Conservation (phyloP, 2,888 invertebrate species). For the Caenorhabditis japonica region DNA sequence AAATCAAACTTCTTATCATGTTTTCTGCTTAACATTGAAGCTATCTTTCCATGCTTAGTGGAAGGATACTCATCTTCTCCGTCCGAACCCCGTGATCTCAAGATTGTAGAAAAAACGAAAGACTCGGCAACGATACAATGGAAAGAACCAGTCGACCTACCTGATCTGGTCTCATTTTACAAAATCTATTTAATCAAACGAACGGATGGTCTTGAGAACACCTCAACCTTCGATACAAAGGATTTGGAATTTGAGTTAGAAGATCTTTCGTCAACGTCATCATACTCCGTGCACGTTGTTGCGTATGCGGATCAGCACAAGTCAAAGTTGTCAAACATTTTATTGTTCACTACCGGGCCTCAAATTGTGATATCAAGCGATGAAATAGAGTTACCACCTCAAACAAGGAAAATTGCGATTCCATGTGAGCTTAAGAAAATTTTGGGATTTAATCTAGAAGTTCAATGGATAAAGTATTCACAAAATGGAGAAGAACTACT, state of each 20-base stretch:
- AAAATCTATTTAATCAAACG: conserved; percentile 38
- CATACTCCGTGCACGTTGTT: conserved; percentile 53
- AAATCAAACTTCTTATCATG: conserved; percentile 63
- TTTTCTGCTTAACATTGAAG: conserved; percentile 65
- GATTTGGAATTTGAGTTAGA: conserved; percentile 8
- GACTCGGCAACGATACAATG: conserved; percentile 33
- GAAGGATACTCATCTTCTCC: conserved; percentile 66
- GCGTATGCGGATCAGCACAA: conserved; percentile 34
- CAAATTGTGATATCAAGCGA: conserved; percentile 15
- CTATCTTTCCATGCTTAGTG: conserved; percentile 69
- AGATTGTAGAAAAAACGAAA: conserved; percentile 10
- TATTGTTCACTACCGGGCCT: conserved; percentile 36
- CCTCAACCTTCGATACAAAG: conserved; percentile 25
- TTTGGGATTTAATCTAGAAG: not conserved
- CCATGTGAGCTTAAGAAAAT: conserved; percentile 41
- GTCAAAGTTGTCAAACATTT: conserved; percentile 42
- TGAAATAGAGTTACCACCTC: conserved; percentile 20
- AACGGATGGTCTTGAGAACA: conserved; percentile 1
- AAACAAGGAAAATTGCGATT: conserved; percentile 13
- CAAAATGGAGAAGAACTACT: not conserved
- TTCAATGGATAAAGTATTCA: conserved; percentile 49
- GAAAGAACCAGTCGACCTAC: conserved; percentile 38
- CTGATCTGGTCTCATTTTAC: conserved; percentile 28
- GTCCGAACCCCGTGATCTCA: conserved; percentile 56
- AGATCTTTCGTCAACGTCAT: conserved; percentile 31